Evolutionary conservation across 2,113 vertebrate genomes (phyloP).

Genomic region (Podarcis muralis): DNA sequence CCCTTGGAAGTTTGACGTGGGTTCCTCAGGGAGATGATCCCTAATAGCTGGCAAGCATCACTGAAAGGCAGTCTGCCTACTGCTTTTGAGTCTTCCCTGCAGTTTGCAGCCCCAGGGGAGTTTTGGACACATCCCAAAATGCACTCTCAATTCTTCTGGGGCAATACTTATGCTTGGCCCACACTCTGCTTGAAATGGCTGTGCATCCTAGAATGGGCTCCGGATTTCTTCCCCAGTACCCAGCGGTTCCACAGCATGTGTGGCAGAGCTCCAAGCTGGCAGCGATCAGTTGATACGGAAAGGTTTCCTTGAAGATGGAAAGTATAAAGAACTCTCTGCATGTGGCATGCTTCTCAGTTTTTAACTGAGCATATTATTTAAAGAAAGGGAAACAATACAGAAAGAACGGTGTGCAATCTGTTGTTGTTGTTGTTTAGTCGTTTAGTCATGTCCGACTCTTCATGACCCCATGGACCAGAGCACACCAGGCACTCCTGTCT

Average conservation of each 20-base stretch:
- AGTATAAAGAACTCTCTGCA: background rate
- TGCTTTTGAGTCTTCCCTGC: background rate
- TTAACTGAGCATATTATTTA: background rate
- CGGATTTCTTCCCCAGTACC: background rate
- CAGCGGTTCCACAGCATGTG: background rate
- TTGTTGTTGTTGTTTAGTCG: too few relatives aligned
- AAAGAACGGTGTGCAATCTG: too few relatives aligned
- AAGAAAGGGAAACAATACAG: background rate
- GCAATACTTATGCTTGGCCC: background rate
- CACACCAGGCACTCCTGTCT: too few relatives aligned
- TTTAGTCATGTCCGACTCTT: too few relatives aligned
- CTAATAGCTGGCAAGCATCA: background rate
- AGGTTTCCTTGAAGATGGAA: background rate
- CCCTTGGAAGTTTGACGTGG: background rate
- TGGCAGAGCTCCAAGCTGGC: background rate
- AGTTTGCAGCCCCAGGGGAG: background rate
- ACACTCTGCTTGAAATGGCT: background rate
- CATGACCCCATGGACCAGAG: too few relatives aligned
- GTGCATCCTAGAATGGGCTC: background rate
- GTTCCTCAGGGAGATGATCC: background rate
- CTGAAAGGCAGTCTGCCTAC: background rate
- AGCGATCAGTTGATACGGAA: background rate
- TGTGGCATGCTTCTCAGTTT: background rate
- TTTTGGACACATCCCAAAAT: background rate
- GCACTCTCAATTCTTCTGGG: background rate